Evolutionary conservation across 2,888 invertebrate species (phyloP), one percentile per base, ranked within the genome.

Genomic region (Diaphora mendica): DNA sequence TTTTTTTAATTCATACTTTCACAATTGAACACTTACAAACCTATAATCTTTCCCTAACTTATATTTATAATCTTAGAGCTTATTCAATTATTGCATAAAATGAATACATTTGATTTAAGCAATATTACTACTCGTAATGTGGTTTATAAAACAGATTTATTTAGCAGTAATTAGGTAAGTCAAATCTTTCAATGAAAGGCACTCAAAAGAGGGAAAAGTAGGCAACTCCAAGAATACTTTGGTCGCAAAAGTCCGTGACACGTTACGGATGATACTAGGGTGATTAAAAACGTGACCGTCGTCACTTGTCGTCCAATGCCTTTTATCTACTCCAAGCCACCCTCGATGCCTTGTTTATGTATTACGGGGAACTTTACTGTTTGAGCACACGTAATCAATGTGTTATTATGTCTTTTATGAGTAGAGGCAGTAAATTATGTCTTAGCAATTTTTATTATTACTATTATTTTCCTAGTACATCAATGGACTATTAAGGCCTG

Each of bases 251-350:
- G 86, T 89, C 88, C 85, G 89, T 90, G 92, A 92, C 92, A 90
- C 91, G 91, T 92, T 91, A 93, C 92, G 91, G 92, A 94, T 92
- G 92, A 93, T 90, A 83, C 89, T 85, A 84, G 89, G 90, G 94
- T 95, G 95, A 95, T 95, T 95, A 95, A 95, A 95, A 95, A 94
- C 94, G 93, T 93, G 94, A 95, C 95, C 95, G 94, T 95, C 94
- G 93, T 95, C 95, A 95, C 91, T 93, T 94, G 94, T 94, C 94
- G 90, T 84, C 90, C 83, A 79, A 81, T 84, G 85, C 90, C 90
- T 91, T 93, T 94, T 95, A 95, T 95, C 94, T 94, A 91, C 93
- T 90, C 85, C 86, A 82, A 86, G 84, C 89, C 94, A 93, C 91
- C 89, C 92, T 86, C 89, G 84, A 88, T 88, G 88, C 88, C 90